phyloP scores from a whole-genome alignment of 2,888 invertebrate species.

The Nomada fucata region DNA sequence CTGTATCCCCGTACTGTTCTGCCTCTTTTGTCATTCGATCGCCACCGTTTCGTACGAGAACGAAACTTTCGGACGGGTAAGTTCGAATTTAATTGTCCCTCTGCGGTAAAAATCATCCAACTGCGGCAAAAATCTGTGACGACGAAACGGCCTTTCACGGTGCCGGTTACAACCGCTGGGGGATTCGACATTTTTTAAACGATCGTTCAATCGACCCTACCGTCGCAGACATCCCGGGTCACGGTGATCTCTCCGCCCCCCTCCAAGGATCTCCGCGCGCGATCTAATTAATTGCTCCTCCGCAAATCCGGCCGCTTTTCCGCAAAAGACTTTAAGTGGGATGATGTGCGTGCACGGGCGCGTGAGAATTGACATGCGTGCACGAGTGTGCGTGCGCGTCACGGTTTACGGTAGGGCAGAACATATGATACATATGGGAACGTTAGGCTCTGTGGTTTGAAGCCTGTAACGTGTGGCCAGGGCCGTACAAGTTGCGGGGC shows the following conservation, averaged over 20 bases:
- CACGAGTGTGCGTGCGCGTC: constrained; percentile 66
- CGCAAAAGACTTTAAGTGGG: constrained; percentile 55
- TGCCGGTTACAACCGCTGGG: not conserved
- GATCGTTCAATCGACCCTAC: not conserved
- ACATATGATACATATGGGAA: constrained; percentile 84
- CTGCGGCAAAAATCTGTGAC: not conserved
- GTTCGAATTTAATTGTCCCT: not conserved
- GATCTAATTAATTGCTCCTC: constrained; percentile 17
- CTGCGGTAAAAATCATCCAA: too few species aligned
- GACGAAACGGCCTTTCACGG: not conserved
- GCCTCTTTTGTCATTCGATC: not conserved
- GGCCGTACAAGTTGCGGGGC: constrained; percentile 54
- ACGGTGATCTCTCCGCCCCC: not conserved
- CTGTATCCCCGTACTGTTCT: constrained; percentile 48
- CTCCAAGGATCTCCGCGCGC: not conserved
- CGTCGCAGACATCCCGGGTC: too few species aligned
- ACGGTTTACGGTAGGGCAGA: constrained; percentile 78
- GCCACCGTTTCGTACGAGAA: not conserved
- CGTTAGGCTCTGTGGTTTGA: constrained; percentile 83
- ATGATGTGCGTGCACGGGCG: constrained; percentile 64
- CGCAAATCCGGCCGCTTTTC: constrained; percentile 25
- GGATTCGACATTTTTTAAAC: not conserved
- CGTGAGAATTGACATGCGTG: constrained; percentile 71
- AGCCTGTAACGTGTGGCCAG: constrained; percentile 81
- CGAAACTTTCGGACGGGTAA: not conserved